phyloP scores from a whole-genome alignment of 2,797 vertebrate genomes.

The Malurus leucopterus region DNA sequence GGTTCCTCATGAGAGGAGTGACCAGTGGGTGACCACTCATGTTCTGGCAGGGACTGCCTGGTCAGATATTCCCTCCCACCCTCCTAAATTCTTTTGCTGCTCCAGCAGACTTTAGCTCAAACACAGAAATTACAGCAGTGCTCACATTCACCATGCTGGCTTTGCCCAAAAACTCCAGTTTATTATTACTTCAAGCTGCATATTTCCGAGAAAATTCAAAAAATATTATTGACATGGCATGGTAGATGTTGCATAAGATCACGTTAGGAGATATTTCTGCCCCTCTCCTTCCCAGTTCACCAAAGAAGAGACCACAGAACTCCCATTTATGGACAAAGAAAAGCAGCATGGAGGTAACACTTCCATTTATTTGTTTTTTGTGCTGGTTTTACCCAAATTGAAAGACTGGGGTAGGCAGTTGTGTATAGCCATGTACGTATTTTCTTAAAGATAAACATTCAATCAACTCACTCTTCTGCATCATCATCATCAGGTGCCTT shows the following conservation, averaged over 20 bases:
- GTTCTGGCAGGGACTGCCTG: not conserved
- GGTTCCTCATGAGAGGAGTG: not conserved
- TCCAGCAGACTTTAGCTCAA: not conserved
- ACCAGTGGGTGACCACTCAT: too few species aligned
- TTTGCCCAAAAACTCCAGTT: too few species aligned
- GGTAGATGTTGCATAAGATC: too few species aligned
- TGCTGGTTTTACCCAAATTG: not conserved
- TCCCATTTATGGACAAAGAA: too few species aligned
- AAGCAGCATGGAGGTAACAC: too few species aligned
- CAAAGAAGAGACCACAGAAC: too few species aligned
- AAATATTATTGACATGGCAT: too few species aligned
- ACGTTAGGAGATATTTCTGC: too few species aligned
- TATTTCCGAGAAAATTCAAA: too few species aligned
- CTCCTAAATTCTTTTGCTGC: not conserved
- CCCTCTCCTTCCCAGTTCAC: too few species aligned
- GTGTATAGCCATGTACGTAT: not conserved
- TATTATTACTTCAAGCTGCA: too few species aligned
- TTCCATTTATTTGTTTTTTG: too few species aligned
- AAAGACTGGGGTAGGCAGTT: not conserved
- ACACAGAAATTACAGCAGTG: not conserved
- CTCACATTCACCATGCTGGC: accelerated
- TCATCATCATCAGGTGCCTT: not conserved
- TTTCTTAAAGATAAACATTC: not conserved
- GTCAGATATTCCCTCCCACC: not conserved
- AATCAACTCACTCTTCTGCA: not conserved